Conservation (phyloP, 2,797 vertebrate species). For the Bovichtus diacanthus region DNA sequence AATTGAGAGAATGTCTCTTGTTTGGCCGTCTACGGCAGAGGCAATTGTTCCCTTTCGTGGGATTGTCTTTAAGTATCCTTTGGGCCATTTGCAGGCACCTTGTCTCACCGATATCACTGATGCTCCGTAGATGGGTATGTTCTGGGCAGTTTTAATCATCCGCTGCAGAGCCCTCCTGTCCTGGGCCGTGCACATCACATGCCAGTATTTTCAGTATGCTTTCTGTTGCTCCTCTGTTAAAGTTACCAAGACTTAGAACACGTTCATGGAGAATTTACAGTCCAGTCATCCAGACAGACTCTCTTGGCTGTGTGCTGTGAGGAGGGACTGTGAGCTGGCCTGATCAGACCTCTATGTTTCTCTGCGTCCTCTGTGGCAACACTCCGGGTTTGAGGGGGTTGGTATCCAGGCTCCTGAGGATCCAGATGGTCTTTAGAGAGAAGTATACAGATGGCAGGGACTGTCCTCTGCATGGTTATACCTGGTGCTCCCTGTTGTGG, state of each 20-base stretch:
- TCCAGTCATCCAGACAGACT: slow-evolving; percentile 57
- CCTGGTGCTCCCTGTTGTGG: slow-evolving; percentile 69
- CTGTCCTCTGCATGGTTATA: slow-evolving; percentile 87
- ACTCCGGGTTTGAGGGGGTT: slow-evolving; percentile 78
- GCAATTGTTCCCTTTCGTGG: background rate
- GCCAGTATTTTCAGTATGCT: background rate
- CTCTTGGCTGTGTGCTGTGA: slow-evolving; percentile 76
- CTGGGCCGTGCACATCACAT: background rate
- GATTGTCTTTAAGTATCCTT: no score
- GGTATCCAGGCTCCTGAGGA: slow-evolving; percentile 89
- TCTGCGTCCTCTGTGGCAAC: slow-evolving; percentile 56
- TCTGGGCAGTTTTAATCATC: no score
- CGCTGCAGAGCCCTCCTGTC: no score
- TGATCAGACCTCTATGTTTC: slow-evolving; percentile 28
- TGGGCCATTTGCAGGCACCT: background rate
- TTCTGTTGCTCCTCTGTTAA: background rate
- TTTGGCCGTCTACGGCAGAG: background rate
- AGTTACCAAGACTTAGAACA: background rate
- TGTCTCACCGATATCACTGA: background rate
- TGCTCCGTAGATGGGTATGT: background rate
- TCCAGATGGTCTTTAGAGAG: slow-evolving; percentile 94
- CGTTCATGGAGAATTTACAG: slow-evolving; percentile 18
- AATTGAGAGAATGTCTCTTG: background rate
- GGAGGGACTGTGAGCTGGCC: slow-evolving; percentile 65
- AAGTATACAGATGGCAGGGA: slow-evolving; percentile 92